Evolutionary conservation across 1,140 invertebrate species (phyloP).

Genomic region (Drosophila varians): DNA sequence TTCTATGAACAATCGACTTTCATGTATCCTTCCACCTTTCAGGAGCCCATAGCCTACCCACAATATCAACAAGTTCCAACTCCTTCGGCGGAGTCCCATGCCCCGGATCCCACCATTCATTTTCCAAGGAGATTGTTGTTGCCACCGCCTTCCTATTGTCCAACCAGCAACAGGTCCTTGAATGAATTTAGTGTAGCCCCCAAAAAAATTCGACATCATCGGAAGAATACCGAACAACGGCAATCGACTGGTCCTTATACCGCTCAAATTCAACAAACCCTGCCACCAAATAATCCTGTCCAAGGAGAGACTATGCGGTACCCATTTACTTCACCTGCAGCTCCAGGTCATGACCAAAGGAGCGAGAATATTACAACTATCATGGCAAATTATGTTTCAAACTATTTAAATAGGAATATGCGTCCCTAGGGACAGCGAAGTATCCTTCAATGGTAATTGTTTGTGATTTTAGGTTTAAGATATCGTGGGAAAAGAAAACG

Average conservation of each 20-base stretch:
- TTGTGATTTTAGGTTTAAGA: constrained; percentile 8
- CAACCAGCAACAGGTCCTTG: background rate
- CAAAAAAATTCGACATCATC: constrained; percentile 1
- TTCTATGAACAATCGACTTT: constrained; percentile 11
- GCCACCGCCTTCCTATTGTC: constrained; percentile 7
- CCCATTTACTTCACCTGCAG: background rate
- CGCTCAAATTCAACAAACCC: background rate
- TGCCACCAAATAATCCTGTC: background rate
- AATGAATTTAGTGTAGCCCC: background rate
- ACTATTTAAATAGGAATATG: constrained; percentile 36
- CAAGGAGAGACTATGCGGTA: background rate
- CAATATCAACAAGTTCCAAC: background rate
- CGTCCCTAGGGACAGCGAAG: constrained; percentile 2
- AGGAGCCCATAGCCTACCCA: background rate
- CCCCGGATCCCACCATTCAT: background rate
- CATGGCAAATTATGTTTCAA: constrained; percentile 38
- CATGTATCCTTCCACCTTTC: constrained; percentile 3
- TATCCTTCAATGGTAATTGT: background rate
- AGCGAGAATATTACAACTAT: constrained; percentile 18
- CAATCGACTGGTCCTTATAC: constrained; percentile 1
- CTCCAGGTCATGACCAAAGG: background rate
- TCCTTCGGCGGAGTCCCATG: constrained; percentile 12
- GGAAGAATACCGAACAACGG: background rate
- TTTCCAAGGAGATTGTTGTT: background rate
- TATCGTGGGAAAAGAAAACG: too few species aligned